phyloP scores from a whole-genome alignment of 2,113 vertebrate species.

The Melanostigma gelatinosum region DNA sequence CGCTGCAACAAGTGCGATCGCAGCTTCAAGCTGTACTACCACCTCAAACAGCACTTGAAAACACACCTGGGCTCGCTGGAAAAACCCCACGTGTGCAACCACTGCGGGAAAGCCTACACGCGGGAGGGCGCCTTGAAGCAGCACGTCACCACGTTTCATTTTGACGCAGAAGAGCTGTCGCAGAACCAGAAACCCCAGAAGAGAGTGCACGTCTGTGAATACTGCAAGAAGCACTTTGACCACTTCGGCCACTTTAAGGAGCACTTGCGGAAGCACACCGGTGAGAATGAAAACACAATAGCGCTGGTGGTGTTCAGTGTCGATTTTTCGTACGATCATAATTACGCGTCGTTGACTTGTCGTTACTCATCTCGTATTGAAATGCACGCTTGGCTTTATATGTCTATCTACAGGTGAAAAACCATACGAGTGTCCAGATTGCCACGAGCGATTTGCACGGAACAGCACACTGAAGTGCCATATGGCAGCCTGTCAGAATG shows the following conservation, averaged over 20 bases:
- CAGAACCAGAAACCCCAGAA: conserved; percentile 91
- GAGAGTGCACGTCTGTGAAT: conserved; percentile 96
- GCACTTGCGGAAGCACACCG: conserved; percentile 96
- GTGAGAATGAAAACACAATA: conserved; percentile 59
- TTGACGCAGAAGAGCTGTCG: conserved; percentile 89
- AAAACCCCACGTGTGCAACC: conserved; percentile 91
- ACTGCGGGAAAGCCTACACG: conserved; percentile 95
- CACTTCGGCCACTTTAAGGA: conserved; percentile 99
- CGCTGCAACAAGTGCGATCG: conserved; percentile 96
- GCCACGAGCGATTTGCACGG: conserved; percentile 95
- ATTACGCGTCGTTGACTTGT: neutral
- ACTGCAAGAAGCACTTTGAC: conserved; percentile 97
- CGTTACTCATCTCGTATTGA: neutral
- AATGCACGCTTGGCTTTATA: neutral
- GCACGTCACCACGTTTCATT: conserved; percentile 92
- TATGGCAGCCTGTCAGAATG: conserved; percentile 95
- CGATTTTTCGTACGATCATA: neutral
- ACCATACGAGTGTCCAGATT: conserved; percentile 97
- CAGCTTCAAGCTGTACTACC: conserved; percentile 97
- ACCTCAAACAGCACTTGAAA: conserved; percentile 99
- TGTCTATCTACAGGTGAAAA: conserved; percentile 90
- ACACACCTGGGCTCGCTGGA: conserved; percentile 84
- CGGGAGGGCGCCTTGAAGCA: conserved; percentile 98
- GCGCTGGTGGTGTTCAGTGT: neutral
- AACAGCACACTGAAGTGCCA: conserved; percentile 99